Evolutionary conservation across 2,113 vertebrate genomes (phyloP).

Genomic region (Laterallus jamaicensis): DNA sequence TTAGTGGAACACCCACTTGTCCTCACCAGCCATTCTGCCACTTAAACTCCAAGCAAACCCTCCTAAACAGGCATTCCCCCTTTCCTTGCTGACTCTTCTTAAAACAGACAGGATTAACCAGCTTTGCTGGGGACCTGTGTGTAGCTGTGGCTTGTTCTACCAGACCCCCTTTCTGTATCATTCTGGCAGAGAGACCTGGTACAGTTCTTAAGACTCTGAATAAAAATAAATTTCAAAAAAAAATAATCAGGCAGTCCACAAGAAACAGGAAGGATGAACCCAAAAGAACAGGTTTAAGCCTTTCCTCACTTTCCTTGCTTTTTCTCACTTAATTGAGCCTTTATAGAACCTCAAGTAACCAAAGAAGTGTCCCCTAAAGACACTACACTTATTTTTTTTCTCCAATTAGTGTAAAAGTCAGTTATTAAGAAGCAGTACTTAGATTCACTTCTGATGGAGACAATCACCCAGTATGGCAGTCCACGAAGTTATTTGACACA

Average conservation of each 20-base stretch:
- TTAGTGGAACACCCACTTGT: not conserved
- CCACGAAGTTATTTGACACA: not conserved
- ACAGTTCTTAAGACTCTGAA: not conserved
- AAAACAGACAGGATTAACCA: not conserved
- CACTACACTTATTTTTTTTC: not conserved
- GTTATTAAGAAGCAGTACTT: not conserved
- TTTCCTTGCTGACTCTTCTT: not conserved
- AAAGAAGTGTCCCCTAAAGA: not conserved
- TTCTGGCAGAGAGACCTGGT: not conserved
- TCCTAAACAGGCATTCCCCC: not conserved
- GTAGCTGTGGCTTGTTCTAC: not conserved
- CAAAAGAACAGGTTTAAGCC: not conserved
- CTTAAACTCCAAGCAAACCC: not conserved
- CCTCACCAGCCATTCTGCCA: not conserved
- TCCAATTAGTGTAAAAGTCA: not conserved
- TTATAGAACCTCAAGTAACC: not conserved
- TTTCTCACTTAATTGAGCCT: not conserved
- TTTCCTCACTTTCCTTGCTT: not conserved
- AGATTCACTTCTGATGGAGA: not conserved
- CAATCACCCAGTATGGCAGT: not conserved
- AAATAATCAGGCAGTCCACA: not conserved
- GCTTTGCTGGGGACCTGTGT: not conserved
- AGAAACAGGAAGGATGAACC: not conserved
- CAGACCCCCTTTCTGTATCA: not conserved
- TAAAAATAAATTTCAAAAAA: not conserved